Percentiles rank a stretch among this genome's conserved stretches.
phyloP scores from a whole-genome alignment of 2,113 vertebrate genomes.

The Actenoides hombroni region DNA sequence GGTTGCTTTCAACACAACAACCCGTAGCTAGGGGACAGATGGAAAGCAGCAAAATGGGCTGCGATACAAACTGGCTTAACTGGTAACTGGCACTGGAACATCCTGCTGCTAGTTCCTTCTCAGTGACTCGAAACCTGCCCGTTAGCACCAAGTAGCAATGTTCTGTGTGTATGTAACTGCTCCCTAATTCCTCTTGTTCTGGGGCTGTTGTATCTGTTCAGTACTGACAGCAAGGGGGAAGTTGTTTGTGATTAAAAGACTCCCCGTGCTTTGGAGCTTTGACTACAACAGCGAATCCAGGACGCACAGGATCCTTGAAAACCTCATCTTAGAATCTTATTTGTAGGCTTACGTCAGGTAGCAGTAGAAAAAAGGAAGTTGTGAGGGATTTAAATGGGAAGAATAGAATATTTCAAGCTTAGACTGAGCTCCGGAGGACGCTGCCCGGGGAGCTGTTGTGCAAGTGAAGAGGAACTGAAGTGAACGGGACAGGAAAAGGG shows the following conservation, averaged over 20 bases:
- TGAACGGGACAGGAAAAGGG: too few relatives aligned
- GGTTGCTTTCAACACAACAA: neutral
- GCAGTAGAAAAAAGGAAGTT: neutral
- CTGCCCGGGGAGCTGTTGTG: neutral
- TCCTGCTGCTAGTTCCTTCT: neutral
- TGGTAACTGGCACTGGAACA: neutral
- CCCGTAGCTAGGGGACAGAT: neutral
- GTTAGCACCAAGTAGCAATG: neutral
- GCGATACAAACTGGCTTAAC: neutral
- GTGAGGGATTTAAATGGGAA: neutral
- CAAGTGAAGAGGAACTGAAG: neutral
- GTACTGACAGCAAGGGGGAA: neutral
- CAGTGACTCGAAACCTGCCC: neutral
- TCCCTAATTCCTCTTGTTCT: neutral
- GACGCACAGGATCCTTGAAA: neutral
- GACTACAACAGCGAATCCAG: neutral
- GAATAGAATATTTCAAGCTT: neutral
- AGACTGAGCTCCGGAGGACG: rapidly evolving
- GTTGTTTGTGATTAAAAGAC: neutral
- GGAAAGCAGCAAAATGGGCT: neutral
- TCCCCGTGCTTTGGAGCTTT: neutral
- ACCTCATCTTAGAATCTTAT: neutral
- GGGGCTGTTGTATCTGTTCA: neutral
- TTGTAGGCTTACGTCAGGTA: neutral
- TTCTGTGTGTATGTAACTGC: neutral